Evolutionary conservation across 2,113 vertebrate species (phyloP).

Genomic region (Percopsis transmontana): DNA sequence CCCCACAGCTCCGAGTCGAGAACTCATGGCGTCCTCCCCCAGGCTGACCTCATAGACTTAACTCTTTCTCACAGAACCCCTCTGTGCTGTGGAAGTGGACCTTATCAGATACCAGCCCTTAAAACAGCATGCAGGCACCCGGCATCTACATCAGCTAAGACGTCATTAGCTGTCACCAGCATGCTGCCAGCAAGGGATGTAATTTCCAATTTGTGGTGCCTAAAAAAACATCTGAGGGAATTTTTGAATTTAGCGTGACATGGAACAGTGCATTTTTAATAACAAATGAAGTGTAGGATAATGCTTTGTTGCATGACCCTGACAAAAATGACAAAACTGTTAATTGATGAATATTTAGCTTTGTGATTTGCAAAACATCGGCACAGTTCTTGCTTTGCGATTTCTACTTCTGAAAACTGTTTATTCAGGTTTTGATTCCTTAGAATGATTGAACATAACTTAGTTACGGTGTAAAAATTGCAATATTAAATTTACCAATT

Average conservation of each 20-base stretch:
- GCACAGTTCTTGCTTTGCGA: no score
- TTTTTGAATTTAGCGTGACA: conserved; percentile 54
- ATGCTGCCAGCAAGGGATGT: conserved; percentile 56
- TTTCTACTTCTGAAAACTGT: no score
- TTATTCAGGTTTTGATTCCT: no score
- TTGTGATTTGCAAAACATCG: no score
- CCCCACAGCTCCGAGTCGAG: conserved; percentile 64
- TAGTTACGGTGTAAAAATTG: no score
- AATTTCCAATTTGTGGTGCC: conserved; percentile 52
- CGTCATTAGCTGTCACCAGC: conserved; percentile 59
- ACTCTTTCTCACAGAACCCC: conserved; percentile 69
- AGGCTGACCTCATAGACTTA: conserved; percentile 65
- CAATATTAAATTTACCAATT: no score
- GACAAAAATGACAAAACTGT: no score
- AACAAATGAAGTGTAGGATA: conserved; percentile 34
- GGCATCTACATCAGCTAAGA: conserved; percentile 43
- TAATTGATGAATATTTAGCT: conserved; percentile 15
- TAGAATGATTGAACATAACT: no score
- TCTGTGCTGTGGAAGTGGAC: conserved; percentile 63
- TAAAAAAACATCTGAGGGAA: conserved; percentile 57
- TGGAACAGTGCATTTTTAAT: conserved; percentile 35
- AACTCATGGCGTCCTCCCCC: conserved; percentile 66
- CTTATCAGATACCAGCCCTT: conserved; percentile 58
- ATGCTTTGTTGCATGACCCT: neutral
- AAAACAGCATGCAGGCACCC: conserved; percentile 48